A percentile compares a stretch with the other conserved stretches of the same genome.
Evolutionary conservation across 2,888 invertebrate genomes (phyloP).

Genomic region (Amorpha juglandis): DNA sequence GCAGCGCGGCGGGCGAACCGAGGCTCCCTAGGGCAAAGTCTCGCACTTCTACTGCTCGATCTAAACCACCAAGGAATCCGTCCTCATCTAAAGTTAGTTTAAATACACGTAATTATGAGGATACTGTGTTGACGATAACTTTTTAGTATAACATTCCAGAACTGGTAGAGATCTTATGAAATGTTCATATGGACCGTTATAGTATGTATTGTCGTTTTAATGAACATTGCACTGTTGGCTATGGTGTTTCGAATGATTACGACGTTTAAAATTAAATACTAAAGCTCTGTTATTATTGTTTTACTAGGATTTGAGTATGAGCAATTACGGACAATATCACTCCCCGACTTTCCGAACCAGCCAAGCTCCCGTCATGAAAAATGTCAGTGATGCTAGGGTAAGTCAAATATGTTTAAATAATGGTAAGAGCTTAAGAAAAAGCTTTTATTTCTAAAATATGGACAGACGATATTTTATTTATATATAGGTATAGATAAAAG

Average conservation of each 20-base stretch:
- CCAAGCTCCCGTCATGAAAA: slow-evolving; percentile 63
- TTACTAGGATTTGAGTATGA: slow-evolving; percentile 46
- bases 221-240: too few relatives aligned
- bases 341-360: slow-evolving; percentile 55
- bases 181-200: too few relatives aligned
- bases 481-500: too few relatives aligned
- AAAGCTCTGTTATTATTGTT: slow-evolving; percentile 13
- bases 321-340: slow-evolving; percentile 36
- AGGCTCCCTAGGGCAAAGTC: slow-evolving; percentile 45
- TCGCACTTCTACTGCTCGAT: slow-evolving; percentile 36
- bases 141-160: neutral
- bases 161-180: neutral
- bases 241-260: too few relatives aligned
- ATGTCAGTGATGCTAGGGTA: slow-evolving; percentile 68
- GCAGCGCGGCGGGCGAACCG: slow-evolving; percentile 66
- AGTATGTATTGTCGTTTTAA: too few relatives aligned
- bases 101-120: neutral
- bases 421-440: too few relatives aligned
- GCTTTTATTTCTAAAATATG: too few relatives aligned
- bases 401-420: slow-evolving; percentile 27
- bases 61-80: slow-evolving; percentile 36
- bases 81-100: slow-evolving; percentile 42
- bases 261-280: neutral
- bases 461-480: too few relatives aligned
- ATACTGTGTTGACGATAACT: neutral